phyloP scores from a whole-genome alignment of 2,797 vertebrate species.

The Peromyscus eremicus region DNA sequence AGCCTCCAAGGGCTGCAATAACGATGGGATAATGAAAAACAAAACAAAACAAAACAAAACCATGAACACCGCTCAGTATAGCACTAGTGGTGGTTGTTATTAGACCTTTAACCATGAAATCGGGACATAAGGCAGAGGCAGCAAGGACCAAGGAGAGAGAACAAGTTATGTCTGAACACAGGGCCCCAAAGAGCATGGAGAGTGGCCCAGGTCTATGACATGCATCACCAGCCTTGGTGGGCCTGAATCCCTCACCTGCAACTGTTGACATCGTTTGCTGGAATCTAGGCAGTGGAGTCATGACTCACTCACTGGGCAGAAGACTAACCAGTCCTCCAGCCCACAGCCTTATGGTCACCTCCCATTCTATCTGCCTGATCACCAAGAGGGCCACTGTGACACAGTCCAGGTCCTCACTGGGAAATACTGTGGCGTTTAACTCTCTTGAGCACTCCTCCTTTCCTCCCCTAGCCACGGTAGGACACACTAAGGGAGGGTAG shows the following conservation, averaged over 20 bases:
- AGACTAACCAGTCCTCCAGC: not conserved
- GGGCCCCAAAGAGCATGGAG: not conserved
- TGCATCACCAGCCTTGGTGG: rapidly evolving
- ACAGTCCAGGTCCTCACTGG: not conserved
- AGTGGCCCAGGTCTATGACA: not conserved
- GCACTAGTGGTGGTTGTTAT: not conserved
- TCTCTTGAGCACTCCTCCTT: not conserved
- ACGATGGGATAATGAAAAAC: not conserved
- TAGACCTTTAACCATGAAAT: not conserved
- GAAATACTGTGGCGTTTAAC: not conserved
- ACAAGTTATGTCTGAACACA: not conserved
- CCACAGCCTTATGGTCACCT: not conserved
- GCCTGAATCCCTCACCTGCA: rapidly evolving
- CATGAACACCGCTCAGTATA: rapidly evolving
- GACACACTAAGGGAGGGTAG: not conserved
- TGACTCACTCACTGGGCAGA: not conserved
- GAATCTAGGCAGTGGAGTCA: not conserved
- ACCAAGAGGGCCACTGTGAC: not conserved
- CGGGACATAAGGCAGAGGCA: not conserved
- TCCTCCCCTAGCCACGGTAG: not conserved
- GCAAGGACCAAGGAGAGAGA: not conserved
- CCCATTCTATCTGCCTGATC: not conserved
- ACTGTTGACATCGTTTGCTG: rapidly evolving
- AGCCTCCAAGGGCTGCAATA: not conserved
- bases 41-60: not conserved